phyloP scores from a whole-genome alignment of 2,888 invertebrate species.

The Tetrapedia diversipes region DNA sequence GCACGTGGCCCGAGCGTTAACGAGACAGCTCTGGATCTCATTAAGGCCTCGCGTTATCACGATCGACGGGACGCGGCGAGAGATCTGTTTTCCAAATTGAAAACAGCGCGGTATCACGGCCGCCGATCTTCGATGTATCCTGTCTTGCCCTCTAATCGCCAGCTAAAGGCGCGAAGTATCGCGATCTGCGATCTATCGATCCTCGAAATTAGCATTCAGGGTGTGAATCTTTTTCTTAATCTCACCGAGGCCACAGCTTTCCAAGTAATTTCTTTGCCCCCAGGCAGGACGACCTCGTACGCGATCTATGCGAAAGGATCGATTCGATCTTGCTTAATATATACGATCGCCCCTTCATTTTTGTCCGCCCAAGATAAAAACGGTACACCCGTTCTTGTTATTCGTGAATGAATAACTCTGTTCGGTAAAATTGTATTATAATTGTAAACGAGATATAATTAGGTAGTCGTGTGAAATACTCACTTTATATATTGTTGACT shows the following conservation, averaged over 20 bases:
- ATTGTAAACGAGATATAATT: background rate
- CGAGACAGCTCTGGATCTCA: slow-evolving; percentile 62
- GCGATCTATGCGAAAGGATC: slow-evolving; percentile 48
- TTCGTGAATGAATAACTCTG: background rate
- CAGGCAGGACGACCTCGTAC: slow-evolving; percentile 42
- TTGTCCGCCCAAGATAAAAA: background rate
- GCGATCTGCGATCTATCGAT: slow-evolving; percentile 71
- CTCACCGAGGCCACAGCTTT: slow-evolving; percentile 48
- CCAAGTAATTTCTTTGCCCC: slow-evolving; percentile 40
- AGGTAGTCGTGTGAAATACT: background rate
- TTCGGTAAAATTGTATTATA: no score
- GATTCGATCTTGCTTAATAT: slow-evolving; percentile 31
- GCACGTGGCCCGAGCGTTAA: slow-evolving; percentile 45
- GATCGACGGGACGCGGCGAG: slow-evolving; percentile 51
- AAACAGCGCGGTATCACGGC: slow-evolving; percentile 61
- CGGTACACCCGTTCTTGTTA: background rate
- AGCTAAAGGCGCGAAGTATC: slow-evolving; percentile 65
- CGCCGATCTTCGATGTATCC: slow-evolving; percentile 63
- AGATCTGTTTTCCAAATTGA: slow-evolving; percentile 69
- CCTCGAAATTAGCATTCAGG: slow-evolving; percentile 76
- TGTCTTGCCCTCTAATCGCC: slow-evolving; percentile 67
- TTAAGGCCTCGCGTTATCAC: slow-evolving; percentile 59
- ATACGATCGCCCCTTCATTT: slow-evolving; percentile 30
- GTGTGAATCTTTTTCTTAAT: slow-evolving; percentile 71
- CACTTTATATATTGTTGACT: no score